Base-by-base conservation (phyloP, 2,888 invertebrate species). In the Camponotus fellah region DNA sequence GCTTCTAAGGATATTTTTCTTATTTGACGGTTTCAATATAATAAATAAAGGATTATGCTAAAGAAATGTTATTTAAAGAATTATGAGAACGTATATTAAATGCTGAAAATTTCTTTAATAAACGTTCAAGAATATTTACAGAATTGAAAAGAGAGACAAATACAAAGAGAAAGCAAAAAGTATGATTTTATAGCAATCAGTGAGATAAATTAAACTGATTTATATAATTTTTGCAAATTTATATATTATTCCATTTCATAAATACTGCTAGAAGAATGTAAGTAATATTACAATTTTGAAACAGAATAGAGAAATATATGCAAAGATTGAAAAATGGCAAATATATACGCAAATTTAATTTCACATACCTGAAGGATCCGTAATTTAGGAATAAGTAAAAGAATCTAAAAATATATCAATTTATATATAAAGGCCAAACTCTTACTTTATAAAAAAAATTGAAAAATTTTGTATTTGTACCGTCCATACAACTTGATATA, bases 41-140 rank as follows among this genome's bases (percentile, higher is more conserved):
- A 49, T 49, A n/a, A 53, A 53, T 49, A 17, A 17, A 14, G 43
- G 14, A 46, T 46, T 46, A 46, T 46, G 14, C 0, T 14, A 17
- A 17, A 3, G 43, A 46, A 17, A 46, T 46, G 46, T 46, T 17
- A 46, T 46, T 14, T 46, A 32, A 32, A n/a, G 14, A 0, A 43
- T 58, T 17, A n/a, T n/a, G 12, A 37, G 14, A 37, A n/a, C n/a
- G 37, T 79, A n/a, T 80, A 37, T 71, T 49, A 34, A 46, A 37
- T 12, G 60, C 60, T 79, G 17, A 71, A 26, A 43, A 71, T 37
- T 80, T 62, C 5, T 14, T 26, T 58, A 58, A 79, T 69, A 79
- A 60, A 58, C 34, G 46, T 79, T 46, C 10, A 8, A 71, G 2
- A 71, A 12, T 17, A 58, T 43, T 43, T 3, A 34, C 40, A 46